These are phyloP conservation scores for Micromesistius poutassou DNA, from an alignment of 2,797 vertebrate genomes.

Conservation along the genomic window DNA sequence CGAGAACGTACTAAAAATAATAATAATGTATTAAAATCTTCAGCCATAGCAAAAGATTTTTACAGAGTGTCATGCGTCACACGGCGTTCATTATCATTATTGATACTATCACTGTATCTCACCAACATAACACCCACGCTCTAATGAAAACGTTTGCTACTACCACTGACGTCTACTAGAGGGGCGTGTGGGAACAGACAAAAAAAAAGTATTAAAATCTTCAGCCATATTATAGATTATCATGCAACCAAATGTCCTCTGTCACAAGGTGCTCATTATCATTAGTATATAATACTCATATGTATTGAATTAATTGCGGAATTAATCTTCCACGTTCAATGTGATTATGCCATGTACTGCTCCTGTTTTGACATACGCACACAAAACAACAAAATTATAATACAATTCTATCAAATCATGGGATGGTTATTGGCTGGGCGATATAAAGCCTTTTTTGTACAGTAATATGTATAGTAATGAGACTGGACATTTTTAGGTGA, in stretches of 20 bases:
- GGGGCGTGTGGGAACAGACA: too few relatives aligned
- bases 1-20: background rate
- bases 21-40: too few relatives aligned
- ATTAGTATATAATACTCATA: background rate
- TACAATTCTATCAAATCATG: background rate
- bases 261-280: background rate
- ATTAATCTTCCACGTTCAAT: background rate
- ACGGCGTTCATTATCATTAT: background rate
- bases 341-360: background rate
- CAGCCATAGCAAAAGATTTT: background rate
- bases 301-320: background rate
- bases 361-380: background rate
- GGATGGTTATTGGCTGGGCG: background rate
- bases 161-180: background rate
- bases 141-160: background rate
- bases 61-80: background rate
- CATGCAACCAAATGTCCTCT: background rate
- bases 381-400: background rate
- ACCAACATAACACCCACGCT: background rate
- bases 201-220: too few relatives aligned
- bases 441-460: background rate
- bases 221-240: background rate
- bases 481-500: background rate
- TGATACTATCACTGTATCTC: conserved; percentile 42
- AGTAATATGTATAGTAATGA: background rate